Conservation (phyloP, 2,113 vertebrate species). For the Platysternon megacephalum region DNA sequence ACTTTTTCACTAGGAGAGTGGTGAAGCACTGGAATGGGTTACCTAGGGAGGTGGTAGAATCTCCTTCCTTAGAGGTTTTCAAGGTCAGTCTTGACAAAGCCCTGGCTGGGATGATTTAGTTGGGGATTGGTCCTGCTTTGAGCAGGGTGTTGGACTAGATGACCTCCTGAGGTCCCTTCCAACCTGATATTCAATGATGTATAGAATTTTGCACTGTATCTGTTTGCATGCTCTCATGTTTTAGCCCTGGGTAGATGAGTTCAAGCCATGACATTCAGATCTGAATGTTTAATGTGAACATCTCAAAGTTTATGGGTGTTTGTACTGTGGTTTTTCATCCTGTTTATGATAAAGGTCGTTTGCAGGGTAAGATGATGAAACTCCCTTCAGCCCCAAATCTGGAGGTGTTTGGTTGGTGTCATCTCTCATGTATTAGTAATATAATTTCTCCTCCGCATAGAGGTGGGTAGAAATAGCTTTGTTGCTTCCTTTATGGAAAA, state of each 20-base stretch:
- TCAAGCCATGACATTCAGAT: background rate
- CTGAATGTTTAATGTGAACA: background rate
- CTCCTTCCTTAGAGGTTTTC: too few species aligned
- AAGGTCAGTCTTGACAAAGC: too few species aligned
- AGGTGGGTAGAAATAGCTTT: background rate
- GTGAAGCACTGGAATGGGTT: too few species aligned
- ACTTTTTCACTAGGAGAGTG: too few species aligned
- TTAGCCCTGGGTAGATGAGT: background rate
- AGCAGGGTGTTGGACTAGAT: too few species aligned
- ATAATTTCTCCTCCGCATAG: background rate
- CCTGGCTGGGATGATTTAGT: too few species aligned
- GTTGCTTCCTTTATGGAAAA: background rate
- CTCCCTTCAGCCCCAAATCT: background rate
- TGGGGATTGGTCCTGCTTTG: too few species aligned
- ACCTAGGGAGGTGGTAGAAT: too few species aligned
- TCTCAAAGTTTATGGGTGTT: background rate
- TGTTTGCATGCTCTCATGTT: background rate
- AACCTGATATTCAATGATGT: too few species aligned
- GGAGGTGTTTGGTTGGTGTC: background rate
- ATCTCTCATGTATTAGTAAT: background rate
- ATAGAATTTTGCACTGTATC: background rate
- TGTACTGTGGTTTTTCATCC: background rate
- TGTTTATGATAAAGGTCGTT: background rate
- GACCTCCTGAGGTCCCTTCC: too few species aligned
- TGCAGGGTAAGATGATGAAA: background rate